A percentile compares a stretch with the other conserved stretches of the same genome.
These are phyloP conservation scores for Phainopepla nitens DNA, from an alignment of 2,113 vertebrate genomes.

Conservation along the genomic window DNA sequence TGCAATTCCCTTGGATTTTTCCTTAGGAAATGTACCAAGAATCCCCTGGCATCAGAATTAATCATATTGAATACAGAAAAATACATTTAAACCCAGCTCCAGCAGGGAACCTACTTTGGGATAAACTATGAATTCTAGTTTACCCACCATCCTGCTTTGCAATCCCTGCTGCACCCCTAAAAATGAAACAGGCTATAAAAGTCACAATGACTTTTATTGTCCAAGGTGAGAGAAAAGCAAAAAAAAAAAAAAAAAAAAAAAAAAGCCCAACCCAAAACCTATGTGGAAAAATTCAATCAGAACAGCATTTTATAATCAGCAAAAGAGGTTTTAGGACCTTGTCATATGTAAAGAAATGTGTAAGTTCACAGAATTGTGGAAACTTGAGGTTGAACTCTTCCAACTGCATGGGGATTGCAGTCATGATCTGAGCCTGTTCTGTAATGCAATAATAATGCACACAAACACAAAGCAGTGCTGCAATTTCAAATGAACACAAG, in stretches of 20 bases:
- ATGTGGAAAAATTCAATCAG: background rate
- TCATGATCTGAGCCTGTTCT: background rate
- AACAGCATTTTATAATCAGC: background rate
- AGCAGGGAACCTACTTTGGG: background rate
- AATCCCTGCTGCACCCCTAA: background rate
- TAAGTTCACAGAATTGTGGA: background rate
- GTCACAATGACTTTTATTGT: background rate
- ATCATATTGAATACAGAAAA: background rate
- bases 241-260: background rate
- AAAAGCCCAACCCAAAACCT: background rate
- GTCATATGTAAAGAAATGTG: background rate
- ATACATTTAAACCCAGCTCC: background rate
- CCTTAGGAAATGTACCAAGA: constrained; percentile 24
- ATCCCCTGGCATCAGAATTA: constrained; percentile 15
- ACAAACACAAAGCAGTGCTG: background rate
- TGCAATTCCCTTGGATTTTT: constrained; percentile 39
- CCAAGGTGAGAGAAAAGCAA: background rate
- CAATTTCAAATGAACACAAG: background rate
- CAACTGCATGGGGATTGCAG: background rate
- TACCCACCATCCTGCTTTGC: background rate
- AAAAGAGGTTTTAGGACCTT: background rate
- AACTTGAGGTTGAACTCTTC: background rate
- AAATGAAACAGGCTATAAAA: background rate
- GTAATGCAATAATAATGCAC: background rate
- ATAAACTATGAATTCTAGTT: background rate